Percentiles rank a stretch among this genome's conserved stretches.
Conservation (phyloP, 1,140 invertebrate genomes). For the Drosophila nigromelanica region DNA sequence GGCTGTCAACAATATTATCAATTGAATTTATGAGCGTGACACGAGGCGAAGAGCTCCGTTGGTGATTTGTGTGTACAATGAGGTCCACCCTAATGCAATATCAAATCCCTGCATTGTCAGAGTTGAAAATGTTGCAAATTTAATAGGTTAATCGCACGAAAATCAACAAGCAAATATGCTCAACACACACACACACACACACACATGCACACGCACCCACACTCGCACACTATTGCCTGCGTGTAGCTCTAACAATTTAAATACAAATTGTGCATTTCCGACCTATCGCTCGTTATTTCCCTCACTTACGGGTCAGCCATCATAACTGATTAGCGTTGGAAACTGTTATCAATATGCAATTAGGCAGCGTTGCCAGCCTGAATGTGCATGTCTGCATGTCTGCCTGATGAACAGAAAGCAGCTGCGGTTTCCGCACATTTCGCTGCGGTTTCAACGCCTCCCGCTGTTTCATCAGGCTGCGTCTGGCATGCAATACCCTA, state of each 20-base stretch:
- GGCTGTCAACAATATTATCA: conserved; percentile 74
- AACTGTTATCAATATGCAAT: conserved; percentile 80
- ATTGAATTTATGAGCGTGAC: conserved; percentile 60
- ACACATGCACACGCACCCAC: neutral
- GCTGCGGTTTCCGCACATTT: conserved; percentile 50
- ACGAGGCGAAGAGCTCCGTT: neutral
- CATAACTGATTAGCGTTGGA: conserved; percentile 73
- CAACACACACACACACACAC: neutral
- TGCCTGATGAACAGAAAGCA: conserved; percentile 54
- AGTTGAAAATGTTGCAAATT: conserved; percentile 47
- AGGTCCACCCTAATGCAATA: conserved; percentile 22
- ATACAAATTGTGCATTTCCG: conserved; percentile 70
- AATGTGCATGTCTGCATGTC: neutral
- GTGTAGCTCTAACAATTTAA: conserved; percentile 57
- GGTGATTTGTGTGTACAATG: conserved; percentile 28
- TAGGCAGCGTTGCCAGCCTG: conserved; percentile 36
- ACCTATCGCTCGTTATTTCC: neutral
- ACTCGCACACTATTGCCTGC: conserved; percentile 1
- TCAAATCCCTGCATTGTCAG: neutral
- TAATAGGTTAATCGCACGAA: conserved; percentile 60
- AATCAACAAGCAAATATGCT: conserved; percentile 39
- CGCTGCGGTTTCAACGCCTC: conserved; percentile 47
- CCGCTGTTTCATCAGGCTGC: neutral
- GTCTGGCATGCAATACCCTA: neutral
- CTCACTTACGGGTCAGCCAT: neutral